phyloP scores from a whole-genome alignment of 2,113 vertebrate species.

The Heliornis fulica region DNA sequence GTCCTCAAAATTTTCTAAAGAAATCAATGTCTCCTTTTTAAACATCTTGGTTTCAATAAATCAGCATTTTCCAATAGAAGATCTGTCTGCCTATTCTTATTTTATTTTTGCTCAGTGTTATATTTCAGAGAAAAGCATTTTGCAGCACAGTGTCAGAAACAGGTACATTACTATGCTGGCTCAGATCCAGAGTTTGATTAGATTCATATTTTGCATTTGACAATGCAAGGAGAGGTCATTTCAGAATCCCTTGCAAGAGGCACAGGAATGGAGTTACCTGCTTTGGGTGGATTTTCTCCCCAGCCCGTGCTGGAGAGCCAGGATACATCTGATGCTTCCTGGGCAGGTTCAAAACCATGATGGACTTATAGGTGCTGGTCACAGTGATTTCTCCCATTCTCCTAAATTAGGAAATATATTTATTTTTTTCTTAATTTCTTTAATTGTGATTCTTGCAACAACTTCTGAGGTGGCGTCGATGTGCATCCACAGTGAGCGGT shows the following conservation, averaged over 20 bases:
- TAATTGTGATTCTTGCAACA: background rate
- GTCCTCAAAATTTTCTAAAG: background rate
- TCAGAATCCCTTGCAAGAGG: background rate
- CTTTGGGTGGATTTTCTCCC: background rate
- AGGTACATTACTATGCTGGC: constrained; percentile 51
- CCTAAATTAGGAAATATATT: background rate
- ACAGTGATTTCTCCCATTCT: accelerated
- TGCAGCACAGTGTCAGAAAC: constrained; percentile 7
- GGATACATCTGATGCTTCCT: background rate
- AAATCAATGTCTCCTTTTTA: constrained; percentile 33
- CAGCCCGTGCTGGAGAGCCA: accelerated
- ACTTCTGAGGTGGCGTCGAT: background rate
- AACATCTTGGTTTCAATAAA: constrained; percentile 41
- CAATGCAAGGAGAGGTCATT: constrained; percentile 24
- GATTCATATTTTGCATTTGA: constrained; percentile 50
- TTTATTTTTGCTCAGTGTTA: constrained; percentile 55
- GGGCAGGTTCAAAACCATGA: background rate
- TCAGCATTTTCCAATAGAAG: constrained; percentile 58
- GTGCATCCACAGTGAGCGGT: accelerated
- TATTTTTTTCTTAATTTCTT: background rate
- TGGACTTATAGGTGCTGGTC: background rate
- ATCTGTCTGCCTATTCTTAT: constrained; percentile 55
- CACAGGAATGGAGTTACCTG: background rate
- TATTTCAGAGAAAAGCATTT: constrained; percentile 57
- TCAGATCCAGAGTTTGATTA: constrained; percentile 23